Evolutionary conservation across 2,888 invertebrate species (phyloP).

Genomic region (Asteroscopus sphinx): DNA sequence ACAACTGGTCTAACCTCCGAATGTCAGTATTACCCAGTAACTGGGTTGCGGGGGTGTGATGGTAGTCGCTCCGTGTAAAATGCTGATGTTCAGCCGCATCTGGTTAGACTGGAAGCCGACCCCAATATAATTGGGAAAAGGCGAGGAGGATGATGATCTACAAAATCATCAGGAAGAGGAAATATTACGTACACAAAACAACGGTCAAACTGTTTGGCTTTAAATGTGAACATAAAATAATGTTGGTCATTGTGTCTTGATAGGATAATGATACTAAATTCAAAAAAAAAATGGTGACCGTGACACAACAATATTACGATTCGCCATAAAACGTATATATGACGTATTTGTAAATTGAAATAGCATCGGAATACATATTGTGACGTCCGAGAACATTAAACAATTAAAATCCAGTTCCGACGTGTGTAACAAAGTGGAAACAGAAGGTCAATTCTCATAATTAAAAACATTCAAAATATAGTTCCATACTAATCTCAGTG

Average conservation of each 20-base stretch:
- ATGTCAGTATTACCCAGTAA: too few relatives aligned
- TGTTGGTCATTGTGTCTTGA: constrained; percentile 35
- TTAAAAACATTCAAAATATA: too few relatives aligned
- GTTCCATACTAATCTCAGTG: too few relatives aligned
- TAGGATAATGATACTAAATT: constrained; percentile 24
- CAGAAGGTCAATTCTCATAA: too few relatives aligned
- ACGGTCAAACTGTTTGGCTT: neutral
- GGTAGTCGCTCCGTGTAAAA: too few relatives aligned
- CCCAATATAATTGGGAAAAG: too few relatives aligned
- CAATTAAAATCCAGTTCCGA: neutral
- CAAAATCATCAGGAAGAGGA: neutral
- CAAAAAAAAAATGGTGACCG: constrained; percentile 28
- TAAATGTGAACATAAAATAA: constrained; percentile 8
- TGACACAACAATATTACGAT: constrained; percentile 5
- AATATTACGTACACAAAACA: neutral
- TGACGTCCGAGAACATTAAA: neutral
- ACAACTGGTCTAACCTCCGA: too few relatives aligned
- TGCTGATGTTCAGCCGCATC: too few relatives aligned
- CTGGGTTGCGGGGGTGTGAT: too few relatives aligned
- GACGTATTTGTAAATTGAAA: neutral
- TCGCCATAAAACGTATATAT: neutral
- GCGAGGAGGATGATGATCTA: too few relatives aligned
- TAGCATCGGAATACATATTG: neutral
- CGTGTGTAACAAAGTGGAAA: too few relatives aligned
- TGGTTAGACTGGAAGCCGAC: too few relatives aligned